Conservation (phyloP, 2,797 vertebrate genomes). For the Anisognathus igniventris region DNA sequence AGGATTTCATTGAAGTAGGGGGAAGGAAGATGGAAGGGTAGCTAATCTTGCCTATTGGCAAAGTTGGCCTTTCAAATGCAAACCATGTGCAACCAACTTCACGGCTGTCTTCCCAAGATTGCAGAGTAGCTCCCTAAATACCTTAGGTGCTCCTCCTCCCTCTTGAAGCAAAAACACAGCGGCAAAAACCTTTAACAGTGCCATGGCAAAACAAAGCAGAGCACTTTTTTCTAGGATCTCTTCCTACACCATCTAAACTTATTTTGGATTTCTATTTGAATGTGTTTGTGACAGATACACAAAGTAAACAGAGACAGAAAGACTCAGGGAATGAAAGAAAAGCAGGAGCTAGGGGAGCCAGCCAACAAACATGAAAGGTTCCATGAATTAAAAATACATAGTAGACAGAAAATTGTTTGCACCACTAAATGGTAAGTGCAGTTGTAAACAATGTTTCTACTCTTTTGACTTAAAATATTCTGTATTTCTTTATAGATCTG, state of each 20-base stretch:
- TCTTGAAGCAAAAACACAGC: background rate
- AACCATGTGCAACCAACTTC: slow-evolving; percentile 4
- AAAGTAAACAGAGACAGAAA: slow-evolving; percentile 39
- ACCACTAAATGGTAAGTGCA: background rate
- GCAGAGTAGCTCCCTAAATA: background rate
- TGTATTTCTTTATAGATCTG: background rate
- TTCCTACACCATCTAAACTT: background rate
- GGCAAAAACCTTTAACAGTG: background rate
- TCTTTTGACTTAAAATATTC: background rate
- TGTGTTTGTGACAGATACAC: background rate
- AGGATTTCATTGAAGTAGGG: slow-evolving; percentile 7
- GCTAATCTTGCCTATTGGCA: slow-evolving; percentile 34
- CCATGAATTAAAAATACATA: slow-evolving; percentile 21
- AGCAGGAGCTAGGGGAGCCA: background rate
- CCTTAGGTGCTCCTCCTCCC: background rate
- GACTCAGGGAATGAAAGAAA: background rate
- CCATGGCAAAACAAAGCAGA: background rate
- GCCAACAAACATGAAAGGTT: slow-evolving; percentile 1
- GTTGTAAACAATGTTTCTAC: background rate
- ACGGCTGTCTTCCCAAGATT: background rate
- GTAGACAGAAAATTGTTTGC: background rate
- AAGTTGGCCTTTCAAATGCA: slow-evolving; percentile 31
- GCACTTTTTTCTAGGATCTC: background rate
- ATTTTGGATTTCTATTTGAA: slow-evolving; percentile 8
- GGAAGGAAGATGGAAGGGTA: background rate